Base-by-base conservation (phyloP, 1,140 invertebrate genomes). In the Neodiprion lecontei region DNA sequence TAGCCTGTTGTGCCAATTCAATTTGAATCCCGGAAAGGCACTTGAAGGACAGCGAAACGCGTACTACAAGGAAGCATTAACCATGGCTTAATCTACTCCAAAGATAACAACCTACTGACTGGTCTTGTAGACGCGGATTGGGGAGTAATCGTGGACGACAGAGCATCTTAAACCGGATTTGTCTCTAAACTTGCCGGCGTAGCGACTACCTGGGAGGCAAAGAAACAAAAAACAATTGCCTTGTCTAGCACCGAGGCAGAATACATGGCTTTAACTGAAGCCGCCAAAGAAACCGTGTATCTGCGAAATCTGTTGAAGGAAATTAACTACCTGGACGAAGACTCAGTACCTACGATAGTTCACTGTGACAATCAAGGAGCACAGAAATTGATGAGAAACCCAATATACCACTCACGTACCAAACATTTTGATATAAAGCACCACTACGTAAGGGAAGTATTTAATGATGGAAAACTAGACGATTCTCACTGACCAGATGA, bases 401-500 rank as follows among this genome's bases (percentile, higher is more conserved):
- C 82, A 9, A 80, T 86, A 28, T 81, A 77, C 66, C 81, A 86
- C 70, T 70, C 76, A 47, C 76, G 83, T 48, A 84, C 83, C 0
- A 89, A 89, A 72, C 88, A 88, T 72, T 88, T 89, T 28, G 84
- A 88, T 73, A 79, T 87, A 9, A 75, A 78, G 9, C 79, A 85
- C 73, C 83, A 87, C 79, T 86, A 53, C 14, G 50, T 53, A 14
- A 9, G 50, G 9, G 1, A 53, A 1, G 50, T 14, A 10, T 53
- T 10, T 14, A 14, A 53, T 10, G 9, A 14, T 53, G 14, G 14
- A 9, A 14, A 53, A 53, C 0, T 53, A 53, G 50, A 53, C 50
- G 14, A 21, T 21, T 21, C 17, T 21, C 17, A 21, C 17, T 21
- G 9, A 53, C 50, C 9, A 53, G 9, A 53, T 14, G 50, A 53